Conservation (phyloP, 2,113 vertebrate species). For the Charadrius vociferus region DNA sequence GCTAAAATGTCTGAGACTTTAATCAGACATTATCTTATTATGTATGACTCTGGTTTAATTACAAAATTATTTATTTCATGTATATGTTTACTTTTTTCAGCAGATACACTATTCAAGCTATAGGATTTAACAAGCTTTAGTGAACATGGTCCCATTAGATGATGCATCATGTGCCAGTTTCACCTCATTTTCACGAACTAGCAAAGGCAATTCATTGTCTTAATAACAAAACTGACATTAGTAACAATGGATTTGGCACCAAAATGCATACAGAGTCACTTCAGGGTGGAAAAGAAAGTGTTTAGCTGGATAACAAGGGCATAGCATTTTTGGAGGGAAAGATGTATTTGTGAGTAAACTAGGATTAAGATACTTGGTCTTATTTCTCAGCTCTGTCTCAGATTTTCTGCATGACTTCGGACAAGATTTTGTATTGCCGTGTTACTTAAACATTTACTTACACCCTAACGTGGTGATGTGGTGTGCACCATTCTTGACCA, state of each 20-base stretch:
- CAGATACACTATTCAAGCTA: not conserved
- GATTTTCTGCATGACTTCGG: not conserved
- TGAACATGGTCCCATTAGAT: not conserved
- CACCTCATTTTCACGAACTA: not conserved
- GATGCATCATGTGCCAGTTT: not conserved
- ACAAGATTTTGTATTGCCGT: not conserved
- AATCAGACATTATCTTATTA: not conserved
- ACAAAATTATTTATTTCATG: not conserved
- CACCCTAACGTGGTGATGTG: fast-evolving
- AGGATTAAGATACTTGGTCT: not conserved
- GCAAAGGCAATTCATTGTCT: not conserved
- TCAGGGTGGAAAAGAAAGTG: not conserved
- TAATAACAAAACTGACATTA: not conserved
- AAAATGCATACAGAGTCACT: not conserved
- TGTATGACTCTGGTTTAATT: not conserved
- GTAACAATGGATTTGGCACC: not conserved
- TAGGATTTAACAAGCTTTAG: not conserved
- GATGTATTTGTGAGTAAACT: not conserved
- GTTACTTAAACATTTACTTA: not conserved
- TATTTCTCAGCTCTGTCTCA: not conserved
- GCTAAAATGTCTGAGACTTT: not conserved
- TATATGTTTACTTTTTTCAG: not conserved
- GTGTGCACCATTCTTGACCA: not conserved
- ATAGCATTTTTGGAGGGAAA: not conserved
- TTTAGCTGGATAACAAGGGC: not conserved